These are phyloP conservation scores for Cassiopea andromeda DNA, from an alignment of 30 jellyfish, hydroid and myxozoan species.

Conservation along the genomic window DNA sequence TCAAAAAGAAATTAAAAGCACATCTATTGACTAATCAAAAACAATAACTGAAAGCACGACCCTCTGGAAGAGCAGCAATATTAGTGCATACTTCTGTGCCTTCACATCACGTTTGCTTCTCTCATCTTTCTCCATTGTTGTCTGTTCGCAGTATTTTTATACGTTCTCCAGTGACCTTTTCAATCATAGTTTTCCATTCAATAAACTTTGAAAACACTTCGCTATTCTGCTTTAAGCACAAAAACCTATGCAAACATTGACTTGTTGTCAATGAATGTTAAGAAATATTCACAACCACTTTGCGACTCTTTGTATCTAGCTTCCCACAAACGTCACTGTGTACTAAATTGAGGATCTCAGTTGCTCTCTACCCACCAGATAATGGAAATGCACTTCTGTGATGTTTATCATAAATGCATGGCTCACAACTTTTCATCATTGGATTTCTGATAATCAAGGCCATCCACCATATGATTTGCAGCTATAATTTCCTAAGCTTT, in stretches of 20 bases:
- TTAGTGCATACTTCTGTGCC: not conserved
- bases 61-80: too few relatives aligned
- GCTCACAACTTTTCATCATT: slow-evolving; percentile 26
- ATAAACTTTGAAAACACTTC: slow-evolving; percentile 43
- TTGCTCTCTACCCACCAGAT: slow-evolving; percentile 49
- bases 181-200: slow-evolving; percentile 50
- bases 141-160: slow-evolving; percentile 55
- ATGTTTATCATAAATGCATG: slow-evolving; percentile 55
- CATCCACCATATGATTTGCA: slow-evolving; percentile 23
- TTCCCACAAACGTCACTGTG: slow-evolving; percentile 78
- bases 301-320: slow-evolving; percentile 34
- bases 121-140: not conserved
- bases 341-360: slow-evolving; percentile 23
- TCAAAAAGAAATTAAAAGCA: too few relatives aligned
- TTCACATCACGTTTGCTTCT: slow-evolving; percentile 33
- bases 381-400: slow-evolving; percentile 36
- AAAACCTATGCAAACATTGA: not conserved
- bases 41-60: too few relatives aligned
- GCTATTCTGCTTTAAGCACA: not conserved
- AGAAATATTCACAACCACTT: slow-evolving; percentile 45
- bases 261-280: slow-evolving; percentile 46
- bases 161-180: slow-evolving; percentile 31
- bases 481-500: not conserved
- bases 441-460: slow-evolving; percentile 22
- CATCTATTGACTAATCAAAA: too few relatives aligned